Base-by-base conservation (phyloP, 2,888 invertebrate genomes). In the Carterocephalus palaemon region DNA sequence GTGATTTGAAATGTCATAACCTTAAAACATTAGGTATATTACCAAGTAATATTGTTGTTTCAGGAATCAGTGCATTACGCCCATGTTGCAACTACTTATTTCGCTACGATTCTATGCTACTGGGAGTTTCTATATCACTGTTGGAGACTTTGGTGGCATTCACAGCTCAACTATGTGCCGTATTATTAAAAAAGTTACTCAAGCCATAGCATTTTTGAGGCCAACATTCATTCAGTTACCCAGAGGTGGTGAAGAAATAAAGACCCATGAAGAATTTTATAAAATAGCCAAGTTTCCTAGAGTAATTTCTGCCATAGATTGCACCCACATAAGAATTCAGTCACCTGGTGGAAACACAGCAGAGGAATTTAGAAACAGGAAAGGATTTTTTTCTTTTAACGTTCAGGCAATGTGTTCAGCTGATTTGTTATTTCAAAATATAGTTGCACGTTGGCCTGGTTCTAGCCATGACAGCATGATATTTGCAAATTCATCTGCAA, bases 371-470 rank as follows among this genome's bases (percentile, higher is more conserved):
- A 39, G 50, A 15, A 47, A 50, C 17, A n/a, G n/a, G 24, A 53
- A 43, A 9, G 42, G 41, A 1, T 46, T 12, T 19, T 46, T 46
- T 20, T 48, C 48, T 6, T 4, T 49, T 3, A 52, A 47, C 47
- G 47, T 49, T 1, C 51, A 52, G 26, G 24, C 19, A 2, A 17
- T 47, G 2, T 41, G 39, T 29, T 13, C 36, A 28, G 34, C 49
- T 3, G 24, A 49, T 1, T 19, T 51, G 5, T 8, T 24, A 34
- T 28, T 48, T 5, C n/a, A 5, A 8, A 38, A 47, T 8, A 22
- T 51, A 7, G 41, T 40, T 2, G 47, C 41, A 17, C 19, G 51
- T n/a, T 52, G 47, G 52, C 45, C 51, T 9, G 53, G 55, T n/a
- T 43, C 47, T 9, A 10, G 28, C n/a, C 48, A 53, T 39, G 52